Conservation (phyloP, 1,140 invertebrate species). For the Micrasema longulum region DNA sequence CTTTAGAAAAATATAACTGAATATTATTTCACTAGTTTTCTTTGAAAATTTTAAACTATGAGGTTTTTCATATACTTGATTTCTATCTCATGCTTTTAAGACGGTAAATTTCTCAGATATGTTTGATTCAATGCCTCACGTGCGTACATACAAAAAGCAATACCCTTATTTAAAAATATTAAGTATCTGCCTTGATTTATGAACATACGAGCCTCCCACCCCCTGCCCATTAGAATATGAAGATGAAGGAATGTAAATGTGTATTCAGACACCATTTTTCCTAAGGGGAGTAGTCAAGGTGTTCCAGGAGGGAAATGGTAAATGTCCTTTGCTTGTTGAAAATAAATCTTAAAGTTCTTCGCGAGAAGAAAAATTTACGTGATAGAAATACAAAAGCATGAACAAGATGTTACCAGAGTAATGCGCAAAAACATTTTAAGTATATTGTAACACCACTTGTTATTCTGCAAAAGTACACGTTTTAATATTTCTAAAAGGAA, state of each 20-base stretch:
- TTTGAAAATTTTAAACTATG: too few relatives aligned
- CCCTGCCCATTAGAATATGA: neutral
- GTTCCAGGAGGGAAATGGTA: constrained; percentile 27
- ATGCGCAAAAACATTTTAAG: constrained; percentile 35
- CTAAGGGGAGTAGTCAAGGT: constrained; percentile 32
- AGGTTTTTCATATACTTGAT: too few relatives aligned
- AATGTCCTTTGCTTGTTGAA: constrained; percentile 39
- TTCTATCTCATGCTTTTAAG: too few relatives aligned
- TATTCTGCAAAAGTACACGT: constrained; percentile 18
- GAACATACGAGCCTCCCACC: constrained; percentile 1
- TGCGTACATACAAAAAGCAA: neutral
- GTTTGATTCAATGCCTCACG: too few relatives aligned
- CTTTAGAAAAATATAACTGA: too few relatives aligned
- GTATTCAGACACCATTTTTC: constrained; percentile 34
- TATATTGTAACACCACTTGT: constrained; percentile 33
- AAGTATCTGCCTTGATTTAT: constrained; percentile 11
- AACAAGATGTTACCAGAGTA: constrained; percentile 36
- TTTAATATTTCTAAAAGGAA: constrained; percentile 35
- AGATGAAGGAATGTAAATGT: constrained; percentile 22
- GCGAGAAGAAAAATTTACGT: constrained; percentile 43
- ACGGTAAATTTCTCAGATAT: too few relatives aligned
- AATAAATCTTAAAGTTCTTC: constrained; percentile 41
- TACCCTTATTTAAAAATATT: neutral
- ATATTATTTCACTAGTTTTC: too few relatives aligned
- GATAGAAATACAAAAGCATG: constrained; percentile 37